Percentiles rank a stretch among this genome's conserved stretches.
phyloP scores from a whole-genome alignment of 2,113 vertebrate species.

The Phaethon lepturus region DNA sequence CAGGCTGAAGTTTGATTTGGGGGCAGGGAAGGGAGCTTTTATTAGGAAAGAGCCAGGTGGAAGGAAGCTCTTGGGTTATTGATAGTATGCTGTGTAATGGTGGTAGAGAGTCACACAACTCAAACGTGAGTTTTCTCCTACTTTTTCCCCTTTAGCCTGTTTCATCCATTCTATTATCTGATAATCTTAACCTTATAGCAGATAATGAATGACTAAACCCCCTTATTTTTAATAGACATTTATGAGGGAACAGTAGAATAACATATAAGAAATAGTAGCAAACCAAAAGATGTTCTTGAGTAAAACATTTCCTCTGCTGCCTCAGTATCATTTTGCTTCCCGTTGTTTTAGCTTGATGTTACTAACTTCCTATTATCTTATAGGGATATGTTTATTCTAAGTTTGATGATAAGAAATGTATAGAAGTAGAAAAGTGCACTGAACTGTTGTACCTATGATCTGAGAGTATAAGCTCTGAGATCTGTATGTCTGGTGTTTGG shows the following conservation, averaged over 20 bases:
- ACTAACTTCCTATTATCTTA: neutral
- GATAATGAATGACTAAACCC: neutral
- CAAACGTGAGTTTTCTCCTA: neutral
- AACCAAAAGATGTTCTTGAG: neutral
- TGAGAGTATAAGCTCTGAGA: neutral
- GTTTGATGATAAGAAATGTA: neutral
- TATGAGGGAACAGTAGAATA: neutral
- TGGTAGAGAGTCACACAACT: neutral
- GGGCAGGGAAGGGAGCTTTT: neutral
- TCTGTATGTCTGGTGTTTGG: neutral
- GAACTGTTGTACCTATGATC: neutral
- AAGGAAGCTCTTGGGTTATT: neutral
- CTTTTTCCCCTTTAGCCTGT: neutral
- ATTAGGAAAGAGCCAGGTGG: neutral
- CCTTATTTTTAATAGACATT: neutral
- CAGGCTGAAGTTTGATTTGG: neutral
- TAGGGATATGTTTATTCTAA: neutral
- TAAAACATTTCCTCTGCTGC: neutral
- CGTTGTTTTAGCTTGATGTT: neutral
- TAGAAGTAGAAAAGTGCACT: neutral
- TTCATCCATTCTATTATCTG: neutral
- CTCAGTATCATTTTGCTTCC: neutral
- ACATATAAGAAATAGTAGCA: neutral
- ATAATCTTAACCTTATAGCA: neutral
- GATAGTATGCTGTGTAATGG: too few species aligned